Evolutionary conservation across 2,888 invertebrate genomes (phyloP), one percentile per base, ranked within the genome.

Genomic region (Sminthurides aquaticus): DNA sequence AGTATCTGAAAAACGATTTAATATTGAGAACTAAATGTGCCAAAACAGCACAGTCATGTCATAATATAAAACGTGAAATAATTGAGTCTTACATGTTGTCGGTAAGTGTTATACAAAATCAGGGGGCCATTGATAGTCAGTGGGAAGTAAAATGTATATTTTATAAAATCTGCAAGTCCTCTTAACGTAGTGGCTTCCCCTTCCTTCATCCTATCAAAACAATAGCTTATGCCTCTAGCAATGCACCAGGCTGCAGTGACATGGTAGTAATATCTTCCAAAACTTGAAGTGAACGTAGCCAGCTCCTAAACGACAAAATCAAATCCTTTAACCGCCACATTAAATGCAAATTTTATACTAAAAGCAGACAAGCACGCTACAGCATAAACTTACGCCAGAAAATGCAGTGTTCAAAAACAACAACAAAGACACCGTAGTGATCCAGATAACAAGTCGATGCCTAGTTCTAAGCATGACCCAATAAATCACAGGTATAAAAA

Each of bases 81-180:
- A 24, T 54, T 54, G 5, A 24, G n/a, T n/a, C 52, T 68, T 76
- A 82, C 82, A 71, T 81, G 80, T 49, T 75, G 69, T 28, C 78
- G 79, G 79, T 89, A 94, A 66, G 88, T 85, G 71, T 85, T 81
- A 79, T 87, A 92, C 5, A 86, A 80, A 74, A 93, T 83, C 63
- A 93, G 82, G n/a, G 95, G 95, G 22, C 95, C 95, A 74, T 86
- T 83, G 75, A 88, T 87, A 66, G 91, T 80, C n/a, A 87, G 82
- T 24, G 95, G 95, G 61, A 91, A 81, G 78, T 95, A 94, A 59
- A 92, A 82, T 65, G 85, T 84, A 78, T 93, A 95, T 24, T 87
- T 85, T 60, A 89, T 77, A 75, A 87, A 82, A 69, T 85, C 81
- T 60, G 81, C 68, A 26, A 75, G 74, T 61, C 69, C 74, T 62